phyloP scores from a whole-genome alignment of 2,113 vertebrate genomes.

The Cephalopholis sonnerati region DNA sequence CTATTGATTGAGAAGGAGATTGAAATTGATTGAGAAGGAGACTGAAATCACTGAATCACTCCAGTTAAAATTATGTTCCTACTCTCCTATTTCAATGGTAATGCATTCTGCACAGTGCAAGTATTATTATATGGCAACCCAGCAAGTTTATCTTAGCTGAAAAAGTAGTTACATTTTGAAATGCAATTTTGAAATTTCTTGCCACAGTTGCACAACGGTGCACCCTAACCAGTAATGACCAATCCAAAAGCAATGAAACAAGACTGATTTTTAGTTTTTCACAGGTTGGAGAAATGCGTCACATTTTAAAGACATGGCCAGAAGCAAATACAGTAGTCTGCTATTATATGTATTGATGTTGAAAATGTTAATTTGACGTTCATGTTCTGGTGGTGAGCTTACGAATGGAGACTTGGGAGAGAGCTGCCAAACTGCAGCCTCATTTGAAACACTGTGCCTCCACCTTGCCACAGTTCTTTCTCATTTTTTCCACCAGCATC shows the following conservation, averaged over 20 bases:
- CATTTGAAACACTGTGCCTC: not conserved
- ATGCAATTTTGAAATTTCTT: not conserved
- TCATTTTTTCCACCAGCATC: not conserved
- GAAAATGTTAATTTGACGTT: not conserved
- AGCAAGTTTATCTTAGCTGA: not conserved
- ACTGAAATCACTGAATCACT: slow-evolving; percentile 63
- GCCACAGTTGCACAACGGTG: not conserved
- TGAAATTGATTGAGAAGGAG: slow-evolving; percentile 65
- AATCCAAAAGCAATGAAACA: not conserved
- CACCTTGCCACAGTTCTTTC: not conserved
- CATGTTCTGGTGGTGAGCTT: not conserved
- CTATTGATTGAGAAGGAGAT: slow-evolving; percentile 66
- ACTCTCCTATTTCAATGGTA: slow-evolving; percentile 19
- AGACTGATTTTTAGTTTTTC: not conserved
- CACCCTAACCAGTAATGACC: not conserved
- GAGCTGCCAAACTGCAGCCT: not conserved
- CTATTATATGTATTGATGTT: not conserved
- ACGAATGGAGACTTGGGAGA: not conserved
- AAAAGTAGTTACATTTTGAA: not conserved
- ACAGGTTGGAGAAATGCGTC: not conserved
- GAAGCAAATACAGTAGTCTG: not conserved
- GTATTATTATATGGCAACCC: slow-evolving; percentile 6
- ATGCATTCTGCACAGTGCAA: slow-evolving; percentile 27
- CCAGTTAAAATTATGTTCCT: slow-evolving; percentile 43
- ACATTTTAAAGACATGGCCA: not conserved